Evolutionary conservation across 2,888 invertebrate genomes (phyloP), one percentile per base, ranked within the genome.

Genomic region (Dicroscelio sp.): DNA sequence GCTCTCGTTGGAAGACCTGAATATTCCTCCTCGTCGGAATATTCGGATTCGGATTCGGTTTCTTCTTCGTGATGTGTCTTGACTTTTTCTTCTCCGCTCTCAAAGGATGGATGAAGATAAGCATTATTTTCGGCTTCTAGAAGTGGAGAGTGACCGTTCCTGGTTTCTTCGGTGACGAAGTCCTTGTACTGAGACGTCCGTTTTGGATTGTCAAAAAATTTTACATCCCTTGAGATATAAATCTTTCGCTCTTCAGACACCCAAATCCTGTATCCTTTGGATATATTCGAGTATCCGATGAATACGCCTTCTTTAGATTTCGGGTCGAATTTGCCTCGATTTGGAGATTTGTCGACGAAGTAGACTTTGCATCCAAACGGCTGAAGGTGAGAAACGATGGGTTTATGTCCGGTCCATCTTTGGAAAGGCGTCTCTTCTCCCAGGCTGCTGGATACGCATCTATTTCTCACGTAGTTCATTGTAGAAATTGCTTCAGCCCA

Each of bases 241-340:
- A 38, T 38, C 38, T 38, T 38, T 12, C 12, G 38, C 38, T 38
- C 38, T 6, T 12, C 12, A 8, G 38, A 12, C 79, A 92, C 90
- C 35, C 90, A 93, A 23, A 87, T 71, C 14, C 94, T 83, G 20
- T 88, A 91, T 14, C 58, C 91, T 48, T 86, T 88, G 14, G 88
- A 75, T 17, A 75, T 14, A 0, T 86, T 69, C 20, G 48, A 60
- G 60, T 90, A 90, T 4, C 90, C 90, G 12, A 86, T 14, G 35
- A 90, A 75, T 38, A 67, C 52, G 23, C 90, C 75, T 63, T 69
- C 58, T n/a, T 75, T 80, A 1, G 80, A 60, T 8, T 76, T 63
- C 14, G 87, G 63, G 63, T 90, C 84, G 65, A 90, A 83, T 76
- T 90, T 90, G 31, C 90, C 87, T n/a, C 65, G 79, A 20, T n/a